phyloP scores from a whole-genome alignment of 1,140 invertebrate genomes.

The Choristoneura fumiferana region DNA sequence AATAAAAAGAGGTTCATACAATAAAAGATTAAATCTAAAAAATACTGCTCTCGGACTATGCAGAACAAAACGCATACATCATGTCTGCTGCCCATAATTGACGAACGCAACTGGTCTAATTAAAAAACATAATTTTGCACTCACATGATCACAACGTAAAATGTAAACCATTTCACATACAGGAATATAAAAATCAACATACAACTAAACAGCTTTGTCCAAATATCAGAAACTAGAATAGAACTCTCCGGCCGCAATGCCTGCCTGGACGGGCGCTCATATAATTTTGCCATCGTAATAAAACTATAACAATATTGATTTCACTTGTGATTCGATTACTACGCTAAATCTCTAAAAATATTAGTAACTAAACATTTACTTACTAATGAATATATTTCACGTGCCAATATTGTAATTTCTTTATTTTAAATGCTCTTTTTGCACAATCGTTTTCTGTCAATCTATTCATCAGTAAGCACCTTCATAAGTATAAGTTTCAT shows the following conservation, averaged over 20 bases:
- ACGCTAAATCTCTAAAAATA: conserved; percentile 12
- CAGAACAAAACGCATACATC: conserved; percentile 60
- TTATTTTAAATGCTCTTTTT: no score
- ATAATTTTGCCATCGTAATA: conserved; percentile 2
- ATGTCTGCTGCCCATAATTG: conserved; percentile 65
- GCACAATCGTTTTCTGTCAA: not conserved
- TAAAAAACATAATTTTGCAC: conserved; percentile 72
- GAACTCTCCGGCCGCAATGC: not conserved
- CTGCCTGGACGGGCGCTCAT: not conserved
- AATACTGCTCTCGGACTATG: conserved; percentile 76
- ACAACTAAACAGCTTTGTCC: conserved; percentile 22
- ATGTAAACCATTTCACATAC: conserved; percentile 74
- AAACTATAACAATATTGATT: conserved; percentile 10
- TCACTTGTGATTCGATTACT: conserved; percentile 18
- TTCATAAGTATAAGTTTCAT: conserved; percentile 15
- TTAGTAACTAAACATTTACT: conserved; percentile 5
- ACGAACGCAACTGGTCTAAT: conserved; percentile 59
- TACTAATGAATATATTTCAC: conserved; percentile 12
- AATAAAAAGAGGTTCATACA: conserved; percentile 70
- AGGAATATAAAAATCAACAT: conserved; percentile 59
- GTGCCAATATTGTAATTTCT: not conserved
- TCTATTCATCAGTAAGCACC: conserved; percentile 7
- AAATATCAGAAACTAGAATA: conserved; percentile 2
- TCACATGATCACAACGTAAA: conserved; percentile 77
- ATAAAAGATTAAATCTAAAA: conserved; percentile 74